These are phyloP conservation scores for Triops longicaudatus DNA, from an alignment of 1,140 invertebrate species.

Conservation along the genomic window DNA sequence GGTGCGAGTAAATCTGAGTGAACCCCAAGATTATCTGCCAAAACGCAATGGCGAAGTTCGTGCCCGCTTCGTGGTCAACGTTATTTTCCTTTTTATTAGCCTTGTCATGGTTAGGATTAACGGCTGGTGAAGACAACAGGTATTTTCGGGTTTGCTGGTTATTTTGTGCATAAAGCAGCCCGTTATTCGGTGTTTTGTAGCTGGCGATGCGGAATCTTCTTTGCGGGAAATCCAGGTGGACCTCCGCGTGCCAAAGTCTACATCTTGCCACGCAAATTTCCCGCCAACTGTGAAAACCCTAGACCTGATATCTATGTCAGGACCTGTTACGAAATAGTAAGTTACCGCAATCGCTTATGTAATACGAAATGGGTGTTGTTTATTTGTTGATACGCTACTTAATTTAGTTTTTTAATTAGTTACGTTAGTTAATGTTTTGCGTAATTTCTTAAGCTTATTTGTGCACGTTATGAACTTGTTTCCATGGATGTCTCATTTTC, in stretches of 20 bases:
- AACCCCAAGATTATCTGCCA: no score
- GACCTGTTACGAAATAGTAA: constrained; percentile 29
- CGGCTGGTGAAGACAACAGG: background rate
- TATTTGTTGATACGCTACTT: no score
- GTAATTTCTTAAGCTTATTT: no score
- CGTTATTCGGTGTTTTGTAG: constrained; percentile 13
- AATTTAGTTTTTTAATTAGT: no score
- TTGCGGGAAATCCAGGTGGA: constrained; percentile 26
- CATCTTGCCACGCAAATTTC: constrained; percentile 29
- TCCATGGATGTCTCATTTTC: no score
- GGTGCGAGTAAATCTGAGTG: background rate
- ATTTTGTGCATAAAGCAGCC: background rate
- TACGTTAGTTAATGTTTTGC: no score
- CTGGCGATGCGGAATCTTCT: constrained; percentile 30
- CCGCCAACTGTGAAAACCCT: constrained; percentile 24
- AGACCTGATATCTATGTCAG: constrained; percentile 25
- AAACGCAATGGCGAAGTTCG: background rate
- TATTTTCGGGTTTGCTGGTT: background rate
- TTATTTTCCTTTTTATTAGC: background rate
- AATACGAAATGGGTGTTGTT: no score
- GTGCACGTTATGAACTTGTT: no score
- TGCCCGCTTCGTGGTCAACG: background rate
- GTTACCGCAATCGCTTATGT: background rate
- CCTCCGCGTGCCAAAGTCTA: constrained; percentile 27
- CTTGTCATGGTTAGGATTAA: background rate